These are phyloP conservation scores for Cephus runcator DNA, from an alignment of 2,888 invertebrate species.

Conservation along the genomic window DNA sequence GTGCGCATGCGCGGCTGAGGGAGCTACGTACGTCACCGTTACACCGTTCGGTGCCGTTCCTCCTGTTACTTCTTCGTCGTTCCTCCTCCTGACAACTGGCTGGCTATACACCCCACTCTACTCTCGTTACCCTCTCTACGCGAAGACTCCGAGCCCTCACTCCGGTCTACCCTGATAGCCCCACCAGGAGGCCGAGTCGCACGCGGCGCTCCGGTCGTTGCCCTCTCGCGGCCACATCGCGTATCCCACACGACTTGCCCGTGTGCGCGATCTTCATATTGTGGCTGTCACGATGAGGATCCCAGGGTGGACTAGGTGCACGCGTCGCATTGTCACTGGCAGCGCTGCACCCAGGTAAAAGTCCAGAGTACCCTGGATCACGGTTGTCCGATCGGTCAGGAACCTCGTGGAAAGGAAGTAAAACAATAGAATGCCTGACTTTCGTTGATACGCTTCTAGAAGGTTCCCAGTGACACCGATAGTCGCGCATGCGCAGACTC, in stretches of 20 bases:
- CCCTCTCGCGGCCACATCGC: conserved; percentile 48
- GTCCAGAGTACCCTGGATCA: background rate
- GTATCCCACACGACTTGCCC: conserved; percentile 36
- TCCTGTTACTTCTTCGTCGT: background rate
- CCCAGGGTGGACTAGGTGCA: conserved; percentile 15
- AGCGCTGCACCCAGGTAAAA: background rate
- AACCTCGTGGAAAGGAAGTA: background rate
- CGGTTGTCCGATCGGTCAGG: background rate
- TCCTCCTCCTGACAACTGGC: background rate
- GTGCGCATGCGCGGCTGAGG: conserved; percentile 31
- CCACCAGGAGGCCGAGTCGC: conserved; percentile 36
- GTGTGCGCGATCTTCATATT: conserved; percentile 37
- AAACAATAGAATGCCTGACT: background rate
- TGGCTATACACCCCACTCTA: background rate
- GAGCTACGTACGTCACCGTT: conserved; percentile 64
- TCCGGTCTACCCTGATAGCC: background rate
- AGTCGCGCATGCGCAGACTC: conserved; percentile 20
- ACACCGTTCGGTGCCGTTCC: conserved; percentile 50
- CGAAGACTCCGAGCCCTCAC: background rate
- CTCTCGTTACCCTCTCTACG: background rate
- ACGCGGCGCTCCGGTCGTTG: conserved; percentile 62
- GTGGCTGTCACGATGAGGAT: conserved; percentile 38
- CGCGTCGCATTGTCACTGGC: conserved; percentile 1
- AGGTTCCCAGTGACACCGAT: conserved; percentile 6
- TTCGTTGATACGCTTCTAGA: background rate